Evolutionary conservation across 2,888 invertebrate genomes (phyloP), one percentile per base, ranked within the genome.

Genomic region (Spialia ferax): DNA sequence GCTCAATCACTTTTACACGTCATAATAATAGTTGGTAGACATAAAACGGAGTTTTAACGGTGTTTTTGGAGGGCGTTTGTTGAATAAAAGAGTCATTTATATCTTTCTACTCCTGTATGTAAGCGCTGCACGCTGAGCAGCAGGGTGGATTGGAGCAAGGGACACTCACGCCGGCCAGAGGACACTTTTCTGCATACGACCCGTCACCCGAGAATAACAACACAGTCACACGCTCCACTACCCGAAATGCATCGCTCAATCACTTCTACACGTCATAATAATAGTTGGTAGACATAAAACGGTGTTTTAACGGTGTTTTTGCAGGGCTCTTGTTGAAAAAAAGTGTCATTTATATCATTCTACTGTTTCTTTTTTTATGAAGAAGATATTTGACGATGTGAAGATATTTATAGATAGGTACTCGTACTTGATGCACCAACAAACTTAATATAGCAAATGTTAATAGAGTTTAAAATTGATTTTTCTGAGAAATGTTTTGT

Each of bases 121-220:
- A 13, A 20, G n/a, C 38, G n/a, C 13, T 65, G 8, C 29, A 50
- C 18, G 22, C 48, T 57, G 64, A 45, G 57, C 65, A 59, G 52
- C 59, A 52, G 35, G 66, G 66, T 60, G 66, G 52, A 66, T 54
- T 60, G 60, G 38, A 35, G 60, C 54, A 59, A 57, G 52, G 65
- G 65, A 20, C 55, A 18, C 32, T 22, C 23, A 15, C 56, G n/a
- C 35, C 57, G 45, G 1, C 56, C 22, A n/a, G 26, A 63, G 57
- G 65, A 65, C 65, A 38, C 42, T 64, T 64, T 50, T 59, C 65
- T 65, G 50, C 59, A 42, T n/a, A n/a, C 42, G 54, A 50, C 38
- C n/a, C n/a, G n/a, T n/a, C n/a, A n/a, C n/a, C n/a, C n/a, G n/a
- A n/a, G n/a, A n/a, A n/a, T n/a, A n/a, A n/a, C n/a, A n/a, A 42